A percentile compares a stretch with the other conserved stretches of the same genome.
Conservation (phyloP, 2,888 invertebrate genomes). For the Ecdyonurus torrentis region DNA sequence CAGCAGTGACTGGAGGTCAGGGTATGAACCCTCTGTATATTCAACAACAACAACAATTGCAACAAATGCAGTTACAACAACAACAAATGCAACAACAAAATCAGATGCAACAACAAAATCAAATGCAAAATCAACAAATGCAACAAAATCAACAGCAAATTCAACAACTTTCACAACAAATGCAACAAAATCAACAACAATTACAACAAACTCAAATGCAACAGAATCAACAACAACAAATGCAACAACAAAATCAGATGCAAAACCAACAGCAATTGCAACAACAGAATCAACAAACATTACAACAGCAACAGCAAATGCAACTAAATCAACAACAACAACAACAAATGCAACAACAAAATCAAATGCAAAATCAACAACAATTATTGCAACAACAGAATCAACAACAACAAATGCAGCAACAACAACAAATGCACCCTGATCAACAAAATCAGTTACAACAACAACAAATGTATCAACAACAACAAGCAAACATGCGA, state of each 20-base stretch:
- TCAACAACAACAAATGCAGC: slow-evolving; percentile 14
- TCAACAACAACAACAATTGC: slow-evolving; percentile 23
- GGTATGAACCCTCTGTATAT: background rate
- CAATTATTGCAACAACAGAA: slow-evolving; percentile 12
- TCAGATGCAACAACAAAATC: slow-evolving; percentile 12
- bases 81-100: slow-evolving; percentile 6
- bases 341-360: slow-evolving; percentile 20
- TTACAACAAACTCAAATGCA: slow-evolving; percentile 19
- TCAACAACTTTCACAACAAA: slow-evolving; percentile 10
- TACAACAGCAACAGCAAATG: slow-evolving; percentile 14
- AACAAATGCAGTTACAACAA: slow-evolving; percentile 16
- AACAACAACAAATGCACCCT: slow-evolving; percentile 21
- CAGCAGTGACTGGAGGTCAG: background rate
- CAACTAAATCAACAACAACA: slow-evolving; percentile 16
- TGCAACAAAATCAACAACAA: slow-evolving; percentile 12
- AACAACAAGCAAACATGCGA: slow-evolving; percentile 14
- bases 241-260: slow-evolving; percentile 6
- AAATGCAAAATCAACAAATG: slow-evolving; percentile 16
- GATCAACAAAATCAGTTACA: slow-evolving; percentile 8
- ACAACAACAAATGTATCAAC: slow-evolving; percentile 1
- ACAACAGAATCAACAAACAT: slow-evolving; percentile 10
- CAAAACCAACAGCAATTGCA: slow-evolving; percentile 12
- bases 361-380: slow-evolving; percentile 9
- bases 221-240: slow-evolving; percentile 10
- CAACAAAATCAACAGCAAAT: slow-evolving; percentile 12